Conservation (phyloP, 2,113 vertebrate genomes). For the Protobothrops mucrosquamatus region DNA sequence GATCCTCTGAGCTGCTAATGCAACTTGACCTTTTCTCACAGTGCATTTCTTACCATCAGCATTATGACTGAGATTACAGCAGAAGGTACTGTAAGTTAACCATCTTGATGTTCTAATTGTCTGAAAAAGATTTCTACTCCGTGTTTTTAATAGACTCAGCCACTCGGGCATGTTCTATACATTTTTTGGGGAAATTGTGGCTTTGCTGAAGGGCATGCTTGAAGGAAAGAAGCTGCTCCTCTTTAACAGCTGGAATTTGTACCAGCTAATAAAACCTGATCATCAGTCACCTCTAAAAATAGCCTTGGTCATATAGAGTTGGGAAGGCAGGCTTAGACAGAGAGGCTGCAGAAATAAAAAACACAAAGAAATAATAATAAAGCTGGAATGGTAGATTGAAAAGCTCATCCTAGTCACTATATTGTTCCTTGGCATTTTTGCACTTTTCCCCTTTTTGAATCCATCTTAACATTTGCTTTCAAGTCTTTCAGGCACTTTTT, state of each 20-base stretch:
- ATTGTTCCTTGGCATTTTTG: not conserved
- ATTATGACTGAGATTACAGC: conserved; percentile 77
- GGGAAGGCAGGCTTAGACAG: conserved; percentile 36
- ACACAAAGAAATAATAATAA: not conserved
- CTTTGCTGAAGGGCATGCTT: not conserved
- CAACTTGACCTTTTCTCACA: conserved; percentile 60
- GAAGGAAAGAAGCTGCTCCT: not conserved
- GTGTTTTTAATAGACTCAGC: not conserved
- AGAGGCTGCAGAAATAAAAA: conserved; percentile 32
- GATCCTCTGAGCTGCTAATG: conserved; percentile 54
- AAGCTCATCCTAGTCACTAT: not conserved
- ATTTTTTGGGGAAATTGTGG: not conserved
- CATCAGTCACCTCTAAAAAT: conserved; percentile 66
- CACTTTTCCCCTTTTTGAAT: not conserved
- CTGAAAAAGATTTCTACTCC: conserved; percentile 22
- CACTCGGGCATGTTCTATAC: conserved; percentile 13
- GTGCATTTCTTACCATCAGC: conserved; percentile 55
- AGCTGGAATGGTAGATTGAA: not conserved
- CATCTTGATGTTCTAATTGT: conserved; percentile 52
- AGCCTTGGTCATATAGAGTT: conserved; percentile 42
- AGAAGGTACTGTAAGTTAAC: conserved; percentile 81
- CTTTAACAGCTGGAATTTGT: conserved; percentile 1
- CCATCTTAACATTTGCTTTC: not conserved
- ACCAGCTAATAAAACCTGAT: conserved; percentile 48
- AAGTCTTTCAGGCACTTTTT: not conserved